Conservation (phyloP, 2,888 invertebrate species). For the Onthophagus sagittarius region DNA sequence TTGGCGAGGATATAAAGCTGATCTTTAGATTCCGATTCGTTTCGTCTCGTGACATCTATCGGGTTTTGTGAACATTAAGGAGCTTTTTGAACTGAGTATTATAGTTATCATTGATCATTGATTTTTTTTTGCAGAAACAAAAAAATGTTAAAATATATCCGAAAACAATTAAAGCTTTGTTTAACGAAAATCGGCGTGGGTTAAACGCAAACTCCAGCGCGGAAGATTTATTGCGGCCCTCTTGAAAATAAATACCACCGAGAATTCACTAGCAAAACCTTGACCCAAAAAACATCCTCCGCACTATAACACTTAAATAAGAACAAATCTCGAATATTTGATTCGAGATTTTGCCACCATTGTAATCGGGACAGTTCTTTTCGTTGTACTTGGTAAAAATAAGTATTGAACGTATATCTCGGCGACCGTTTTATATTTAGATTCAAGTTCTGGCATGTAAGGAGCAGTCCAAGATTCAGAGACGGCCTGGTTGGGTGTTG, state of each 20-base stretch:
- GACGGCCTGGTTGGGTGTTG: neutral
- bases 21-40: neutral
- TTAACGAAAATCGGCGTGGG: neutral
- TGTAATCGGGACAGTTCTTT: neutral
- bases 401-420: slow-evolving; percentile 10
- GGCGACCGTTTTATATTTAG: slow-evolving; percentile 19
- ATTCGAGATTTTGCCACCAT: neutral
- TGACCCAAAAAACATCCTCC: neutral
- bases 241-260: neutral
- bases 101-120: neutral
- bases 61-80: neutral
- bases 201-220: neutral
- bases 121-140: neutral
- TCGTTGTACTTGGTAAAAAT: neutral
- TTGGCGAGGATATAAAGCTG: neutral
- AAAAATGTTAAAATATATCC: no score
- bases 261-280: neutral
- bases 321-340: neutral
- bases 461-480: slow-evolving; percentile 7
- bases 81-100: no score
- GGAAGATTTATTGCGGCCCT: neutral
- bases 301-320: neutral
- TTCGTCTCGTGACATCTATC: neutral
- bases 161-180: neutral
- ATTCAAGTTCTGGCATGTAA: slow-evolving; percentile 18